These are phyloP conservation scores for Venusia cambrica DNA, from an alignment of 2,888 invertebrate species.

Conservation along the genomic window DNA sequence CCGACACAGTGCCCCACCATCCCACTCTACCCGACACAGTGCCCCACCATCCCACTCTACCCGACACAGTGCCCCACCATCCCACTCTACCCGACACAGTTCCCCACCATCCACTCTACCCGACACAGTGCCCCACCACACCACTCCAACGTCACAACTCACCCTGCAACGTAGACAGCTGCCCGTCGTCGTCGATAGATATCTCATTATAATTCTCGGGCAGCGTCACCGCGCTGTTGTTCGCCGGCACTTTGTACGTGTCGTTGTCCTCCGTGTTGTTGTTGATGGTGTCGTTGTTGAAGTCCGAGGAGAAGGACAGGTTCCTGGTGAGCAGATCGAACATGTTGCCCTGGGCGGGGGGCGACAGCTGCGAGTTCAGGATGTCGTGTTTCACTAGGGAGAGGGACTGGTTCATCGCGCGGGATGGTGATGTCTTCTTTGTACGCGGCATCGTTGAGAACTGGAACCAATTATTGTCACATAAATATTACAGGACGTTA, in stretches of 20 bases:
- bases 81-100: too few relatives aligned
- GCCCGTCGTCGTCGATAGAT: conserved; percentile 70
- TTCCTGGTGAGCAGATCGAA: conserved; percentile 72
- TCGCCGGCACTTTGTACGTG: conserved; percentile 73
- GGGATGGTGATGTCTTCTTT: conserved; percentile 73
- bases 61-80: too few relatives aligned
- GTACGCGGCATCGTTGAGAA: conserved; percentile 83
- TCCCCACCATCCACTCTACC: too few relatives aligned
- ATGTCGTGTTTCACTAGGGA: conserved; percentile 72
- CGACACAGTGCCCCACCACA: too few relatives aligned
- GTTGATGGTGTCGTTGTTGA: conserved; percentile 75
- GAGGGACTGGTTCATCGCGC: conserved; percentile 63
- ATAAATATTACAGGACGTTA: too few relatives aligned
- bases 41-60: too few relatives aligned
- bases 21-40: too few relatives aligned
- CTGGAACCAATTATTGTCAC: too few relatives aligned
- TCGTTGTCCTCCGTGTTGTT: conserved; percentile 68
- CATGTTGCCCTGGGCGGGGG: too few relatives aligned
- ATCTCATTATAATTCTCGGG: conserved; percentile 76
- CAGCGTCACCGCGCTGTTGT: conserved; percentile 59
- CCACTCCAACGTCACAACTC: too few relatives aligned
- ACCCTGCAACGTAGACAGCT: conserved; percentile 74
- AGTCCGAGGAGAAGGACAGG: conserved; percentile 73
- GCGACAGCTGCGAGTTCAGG: conserved; percentile 48
- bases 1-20: too few relatives aligned